Percentiles rank a stretch among this genome's conserved stretches.
These are phyloP conservation scores for Trematocara zebra DNA, from an alignment of 2,113 vertebrate species.

Conservation along the genomic window DNA sequence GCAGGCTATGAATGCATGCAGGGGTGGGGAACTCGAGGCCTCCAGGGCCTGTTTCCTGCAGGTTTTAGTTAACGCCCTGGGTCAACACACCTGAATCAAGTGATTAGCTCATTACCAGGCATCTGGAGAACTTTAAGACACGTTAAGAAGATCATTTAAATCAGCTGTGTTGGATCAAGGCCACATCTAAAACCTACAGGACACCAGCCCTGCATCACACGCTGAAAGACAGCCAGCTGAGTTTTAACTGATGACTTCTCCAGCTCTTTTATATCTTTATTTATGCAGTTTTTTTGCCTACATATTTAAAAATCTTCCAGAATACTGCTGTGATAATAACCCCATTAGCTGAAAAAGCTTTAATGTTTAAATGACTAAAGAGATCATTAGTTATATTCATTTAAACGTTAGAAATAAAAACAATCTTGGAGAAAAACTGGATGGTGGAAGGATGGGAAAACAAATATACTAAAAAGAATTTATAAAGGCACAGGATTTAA, in stretches of 20 bases:
- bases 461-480: background rate
- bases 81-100: background rate
- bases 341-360: fast-evolving
- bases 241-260: background rate
- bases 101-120: background rate
- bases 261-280: background rate
- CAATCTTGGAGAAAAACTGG: background rate
- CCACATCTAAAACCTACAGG: background rate
- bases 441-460: background rate
- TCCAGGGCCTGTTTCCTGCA: fast-evolving
- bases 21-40: fast-evolving
- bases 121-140: background rate
- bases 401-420: fast-evolving
- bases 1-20: background rate
- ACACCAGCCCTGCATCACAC: fast-evolving
- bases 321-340: background rate
- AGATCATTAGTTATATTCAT: background rate
- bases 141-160: background rate
- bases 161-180: background rate
- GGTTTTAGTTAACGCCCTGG: background rate
- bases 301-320: background rate
- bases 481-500: background rate
- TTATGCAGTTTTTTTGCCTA: fast-evolving
- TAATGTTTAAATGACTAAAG: fast-evolving
- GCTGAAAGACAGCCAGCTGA: background rate